These are phyloP conservation scores for Acanthopleura granulata DNA, from an alignment of 2,888 invertebrate species.

Conservation along the genomic window DNA sequence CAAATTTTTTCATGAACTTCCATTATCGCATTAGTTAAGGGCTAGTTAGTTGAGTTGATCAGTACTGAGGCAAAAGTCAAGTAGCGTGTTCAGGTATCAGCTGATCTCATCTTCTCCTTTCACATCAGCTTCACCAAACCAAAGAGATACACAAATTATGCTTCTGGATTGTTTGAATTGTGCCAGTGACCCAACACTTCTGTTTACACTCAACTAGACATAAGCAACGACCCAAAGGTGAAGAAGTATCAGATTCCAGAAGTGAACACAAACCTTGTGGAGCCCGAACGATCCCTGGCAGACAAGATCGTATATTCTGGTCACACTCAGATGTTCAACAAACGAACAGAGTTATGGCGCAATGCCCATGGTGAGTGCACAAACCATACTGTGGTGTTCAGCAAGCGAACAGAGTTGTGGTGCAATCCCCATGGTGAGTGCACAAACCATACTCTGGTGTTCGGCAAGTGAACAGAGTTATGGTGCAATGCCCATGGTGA, in stretches of 20 bases:
- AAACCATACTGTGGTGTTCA: conserved; percentile 47
- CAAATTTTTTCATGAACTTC: no score
- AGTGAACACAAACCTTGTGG: conserved; percentile 63
- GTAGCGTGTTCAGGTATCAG: no score
- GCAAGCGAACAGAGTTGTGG: conserved; percentile 42
- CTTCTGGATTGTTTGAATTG: no score
- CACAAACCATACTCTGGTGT: conserved; percentile 46
- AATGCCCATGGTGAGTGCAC: conserved; percentile 45
- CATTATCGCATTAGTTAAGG: no score
- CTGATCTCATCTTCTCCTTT: no score
- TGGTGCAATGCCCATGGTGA: conserved; percentile 53
- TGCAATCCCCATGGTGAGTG: conserved; percentile 45
- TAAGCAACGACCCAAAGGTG: conserved; percentile 51
- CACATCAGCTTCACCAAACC: no score
- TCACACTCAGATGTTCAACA: conserved; percentile 44
- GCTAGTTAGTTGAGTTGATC: no score
- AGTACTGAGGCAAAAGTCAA: no score
- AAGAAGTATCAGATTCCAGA: conserved; percentile 64
- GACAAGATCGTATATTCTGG: conserved; percentile 61
- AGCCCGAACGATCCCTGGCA: conserved; percentile 59
- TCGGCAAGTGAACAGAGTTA: conserved; percentile 32
- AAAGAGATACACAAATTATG: no score
- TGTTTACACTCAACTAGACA: conserved; percentile 44
- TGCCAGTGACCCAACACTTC: not conserved
- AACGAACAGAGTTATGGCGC: conserved; percentile 46